A percentile compares a stretch with the other conserved stretches of the same genome.
These are phyloP conservation scores for Propithecus perrieri DNA, from an alignment of 2,797 vertebrate species.

Conservation along the genomic window DNA sequence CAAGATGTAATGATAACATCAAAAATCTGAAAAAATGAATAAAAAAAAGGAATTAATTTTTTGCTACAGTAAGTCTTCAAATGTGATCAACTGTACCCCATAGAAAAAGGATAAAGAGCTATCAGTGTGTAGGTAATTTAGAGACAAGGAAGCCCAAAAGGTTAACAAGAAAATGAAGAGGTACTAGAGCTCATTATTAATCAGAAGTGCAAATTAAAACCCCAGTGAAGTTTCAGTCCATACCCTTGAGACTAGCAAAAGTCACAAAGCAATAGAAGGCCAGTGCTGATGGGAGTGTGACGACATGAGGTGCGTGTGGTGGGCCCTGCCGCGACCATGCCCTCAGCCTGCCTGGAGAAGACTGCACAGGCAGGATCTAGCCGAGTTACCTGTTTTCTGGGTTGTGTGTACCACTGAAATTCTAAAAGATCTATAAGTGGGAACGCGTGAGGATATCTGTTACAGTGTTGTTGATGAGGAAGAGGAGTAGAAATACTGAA, in stretches of 20 bases:
- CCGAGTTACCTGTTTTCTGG: not conserved
- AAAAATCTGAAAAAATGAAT: not conserved
- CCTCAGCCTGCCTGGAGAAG: not conserved
- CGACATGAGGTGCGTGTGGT: accelerated
- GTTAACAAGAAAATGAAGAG: constrained; percentile 13
- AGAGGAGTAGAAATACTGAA: not conserved
- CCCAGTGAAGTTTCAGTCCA: not conserved
- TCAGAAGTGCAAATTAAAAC: constrained; percentile 33
- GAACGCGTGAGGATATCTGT: not conserved
- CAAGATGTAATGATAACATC: not conserved
- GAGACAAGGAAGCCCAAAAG: not conserved
- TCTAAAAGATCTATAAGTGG: not conserved
- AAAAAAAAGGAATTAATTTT: not conserved
- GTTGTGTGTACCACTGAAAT: not conserved
- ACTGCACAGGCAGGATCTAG: not conserved
- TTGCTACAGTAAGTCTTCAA: not conserved
- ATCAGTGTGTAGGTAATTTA: not conserved
- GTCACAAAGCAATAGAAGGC: not conserved
- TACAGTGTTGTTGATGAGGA: not conserved
- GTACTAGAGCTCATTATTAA: not conserved
- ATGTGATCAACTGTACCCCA: not conserved
- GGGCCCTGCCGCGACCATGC: not conserved
- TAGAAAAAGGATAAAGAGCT: not conserved
- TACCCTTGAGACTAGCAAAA: not conserved
- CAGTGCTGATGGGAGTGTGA: not conserved